Base-by-base conservation (phyloP, 2,113 vertebrate species). In the Ariopsis seemanni region DNA sequence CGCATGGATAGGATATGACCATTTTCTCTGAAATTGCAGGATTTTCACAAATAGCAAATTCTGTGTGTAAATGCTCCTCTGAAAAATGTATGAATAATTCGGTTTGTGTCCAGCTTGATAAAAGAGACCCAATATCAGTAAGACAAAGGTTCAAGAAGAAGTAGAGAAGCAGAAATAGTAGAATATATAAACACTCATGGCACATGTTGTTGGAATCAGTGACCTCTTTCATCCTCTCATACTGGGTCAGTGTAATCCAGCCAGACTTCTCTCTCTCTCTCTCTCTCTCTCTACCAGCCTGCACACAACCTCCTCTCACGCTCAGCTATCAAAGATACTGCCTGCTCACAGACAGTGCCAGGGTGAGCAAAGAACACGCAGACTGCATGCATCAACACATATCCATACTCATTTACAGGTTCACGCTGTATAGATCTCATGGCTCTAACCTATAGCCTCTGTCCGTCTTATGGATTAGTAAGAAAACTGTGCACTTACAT, bases 191-290 rank as follows among this genome's bases (percentile, higher is more conserved):
- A 53, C 20, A 69, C 60, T 86, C 22, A 6, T 86, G 50, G 85
- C 20, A 67, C 18, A 86, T 10, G n/a, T 57, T 53, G 60, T 65
- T 65, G 65, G 50, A 42, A 75, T 82, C 75, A 89, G 18, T 63
- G 55, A 30, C 27, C 75, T 57, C 67, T 87, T 85, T 87, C 71
- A 87, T 85, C 67, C 30, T 11, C 17, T 82, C 85, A 83, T 48
- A 85, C 65, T 87, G 57, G 82, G 71, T 69, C 65, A 71, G 53
- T 75, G 85, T 87, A 57, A 89, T 89, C 57, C 77, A 87, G 89
- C 80, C 77, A 82, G 83, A 62, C 67, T 58, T 42, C 88, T 65
- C 58, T 48, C 74, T 52, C 48, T 78, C 50, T 53, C 22, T 78
- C 22, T 53, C 18, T 75, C 42, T 50, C 72, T 75, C 74, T 52